These are phyloP conservation scores for Panthera leo DNA, from an alignment of 2,113 vertebrate species.

Conservation along the genomic window DNA sequence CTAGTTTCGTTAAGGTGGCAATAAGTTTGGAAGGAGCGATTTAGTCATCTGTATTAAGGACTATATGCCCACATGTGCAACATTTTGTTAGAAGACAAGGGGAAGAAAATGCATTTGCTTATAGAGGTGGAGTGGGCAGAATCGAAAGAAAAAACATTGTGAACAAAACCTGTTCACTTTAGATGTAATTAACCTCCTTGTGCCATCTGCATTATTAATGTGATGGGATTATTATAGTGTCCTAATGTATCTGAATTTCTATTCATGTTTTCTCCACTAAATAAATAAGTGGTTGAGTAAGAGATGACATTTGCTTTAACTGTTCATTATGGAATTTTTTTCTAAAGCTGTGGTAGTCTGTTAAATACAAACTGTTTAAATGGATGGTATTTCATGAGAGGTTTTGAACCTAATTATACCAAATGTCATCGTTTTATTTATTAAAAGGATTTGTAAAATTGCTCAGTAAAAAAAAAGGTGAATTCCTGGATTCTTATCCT, in stretches of 20 bases:
- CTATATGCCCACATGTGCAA: not conserved
- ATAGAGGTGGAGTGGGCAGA: conserved; percentile 59
- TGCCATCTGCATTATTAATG: conserved; percentile 84
- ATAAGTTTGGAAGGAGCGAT: conserved; percentile 28
- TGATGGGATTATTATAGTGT: conserved; percentile 78
- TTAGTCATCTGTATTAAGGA: conserved; percentile 47
- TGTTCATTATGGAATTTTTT: conserved; percentile 74
- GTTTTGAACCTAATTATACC: conserved; percentile 83
- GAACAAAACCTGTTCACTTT: conserved; percentile 79
- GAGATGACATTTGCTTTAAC: conserved; percentile 82
- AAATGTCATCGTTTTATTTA: conserved; percentile 83
- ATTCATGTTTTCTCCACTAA: conserved; percentile 81
- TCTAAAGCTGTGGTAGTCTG: conserved; percentile 71
- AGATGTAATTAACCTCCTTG: conserved; percentile 85
- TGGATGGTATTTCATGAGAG: conserved; percentile 80
- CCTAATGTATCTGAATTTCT: conserved; percentile 80
- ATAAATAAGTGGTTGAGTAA: conserved; percentile 81
- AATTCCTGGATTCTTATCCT: conserved; percentile 59
- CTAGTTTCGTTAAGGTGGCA: not conserved
- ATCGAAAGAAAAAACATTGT: conserved; percentile 67
- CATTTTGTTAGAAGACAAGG: conserved; percentile 24
- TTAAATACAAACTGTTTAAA: conserved; percentile 81
- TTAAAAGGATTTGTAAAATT: conserved; percentile 77
- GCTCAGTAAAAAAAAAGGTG: conserved; percentile 53
- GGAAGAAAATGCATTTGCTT: conserved; percentile 54